Base-by-base conservation (phyloP, 2,113 vertebrate species). In the Planiliza haematocheilus region DNA sequence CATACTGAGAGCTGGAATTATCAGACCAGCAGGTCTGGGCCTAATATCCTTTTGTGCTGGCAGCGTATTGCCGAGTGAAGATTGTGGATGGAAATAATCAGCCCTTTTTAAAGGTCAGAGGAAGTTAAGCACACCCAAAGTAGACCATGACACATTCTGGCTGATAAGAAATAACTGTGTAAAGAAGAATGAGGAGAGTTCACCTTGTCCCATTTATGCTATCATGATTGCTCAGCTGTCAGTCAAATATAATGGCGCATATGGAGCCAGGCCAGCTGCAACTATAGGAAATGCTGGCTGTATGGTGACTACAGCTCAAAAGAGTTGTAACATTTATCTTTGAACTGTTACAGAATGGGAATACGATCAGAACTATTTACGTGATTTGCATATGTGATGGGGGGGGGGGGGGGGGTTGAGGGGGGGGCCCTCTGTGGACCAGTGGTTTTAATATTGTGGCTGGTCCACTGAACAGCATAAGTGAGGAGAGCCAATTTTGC, bases 41-140 rank as follows among this genome's bases (percentile, higher is more conserved):
- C 70, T 68, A 90, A 92, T 91, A 85, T 91, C 77, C 88, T 87
- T 89, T 91, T 85, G 82, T 92, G 92, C 80, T 84, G 69, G 78
- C 79, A 67, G 90, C 83, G 48, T 84, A 88, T 86, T 92, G 89
- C 92, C 18, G 56, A 82, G 75, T 84, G 76, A 56, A 88, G 76
- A 89, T 88, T 91, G 88, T 82, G 85, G 78, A 77, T 81, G 82
- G 74, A 89, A 92, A 91, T 93, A 89, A 93, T 93, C 91, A 89
- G 84, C 64, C 76, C 62, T 76, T 82, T 30, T 82, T 67, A 92
- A 94, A 91, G 92, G 91, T 89, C 88, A 88, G 70, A 42, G 72
- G 88, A 91, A 93, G 91, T 91, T 89, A 92, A 91, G 85, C 86
- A 84, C 61, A 83, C 77, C 83, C 77, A 89, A 84, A 90, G 87